phyloP scores from a whole-genome alignment of 2,113 vertebrate species.

The Hystrix brachyura region DNA sequence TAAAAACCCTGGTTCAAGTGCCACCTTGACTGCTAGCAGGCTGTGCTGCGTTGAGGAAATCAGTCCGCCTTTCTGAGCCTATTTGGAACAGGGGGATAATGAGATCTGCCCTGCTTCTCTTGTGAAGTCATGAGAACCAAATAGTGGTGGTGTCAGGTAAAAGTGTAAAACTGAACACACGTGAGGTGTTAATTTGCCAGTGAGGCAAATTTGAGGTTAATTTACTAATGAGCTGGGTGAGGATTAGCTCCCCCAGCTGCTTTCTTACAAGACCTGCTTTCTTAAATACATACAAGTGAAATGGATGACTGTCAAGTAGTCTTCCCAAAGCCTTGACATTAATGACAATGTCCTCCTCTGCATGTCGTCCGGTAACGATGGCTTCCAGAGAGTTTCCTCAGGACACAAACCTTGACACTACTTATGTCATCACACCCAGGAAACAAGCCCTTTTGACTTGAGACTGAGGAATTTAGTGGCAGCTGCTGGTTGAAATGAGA shows the following conservation, averaged over 20 bases:
- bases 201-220: not conserved
- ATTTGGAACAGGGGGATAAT: no score
- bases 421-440: not conserved
- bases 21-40: not conserved
- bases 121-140: not conserved
- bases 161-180: not conserved
- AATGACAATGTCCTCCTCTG: not conserved
- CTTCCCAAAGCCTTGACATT: not conserved
- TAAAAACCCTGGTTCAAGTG: not conserved
- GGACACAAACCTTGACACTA: not conserved
- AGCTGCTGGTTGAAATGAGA: slow-evolving; percentile 26
- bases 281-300: not conserved
- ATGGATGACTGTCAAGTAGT: not conserved
- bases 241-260: not conserved
- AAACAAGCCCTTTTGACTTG: slow-evolving; percentile 24
- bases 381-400: not conserved
- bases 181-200: not conserved
- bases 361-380: not conserved
- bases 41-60: not conserved
- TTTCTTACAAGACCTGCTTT: not conserved
- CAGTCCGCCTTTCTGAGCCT: not conserved
- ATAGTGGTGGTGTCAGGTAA: not conserved
- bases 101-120: not conserved
- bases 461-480: not conserved
- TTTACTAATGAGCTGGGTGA: not conserved